phyloP scores from a whole-genome alignment of 2,797 vertebrate species.

The Dendrocincla tyrannina region DNA sequence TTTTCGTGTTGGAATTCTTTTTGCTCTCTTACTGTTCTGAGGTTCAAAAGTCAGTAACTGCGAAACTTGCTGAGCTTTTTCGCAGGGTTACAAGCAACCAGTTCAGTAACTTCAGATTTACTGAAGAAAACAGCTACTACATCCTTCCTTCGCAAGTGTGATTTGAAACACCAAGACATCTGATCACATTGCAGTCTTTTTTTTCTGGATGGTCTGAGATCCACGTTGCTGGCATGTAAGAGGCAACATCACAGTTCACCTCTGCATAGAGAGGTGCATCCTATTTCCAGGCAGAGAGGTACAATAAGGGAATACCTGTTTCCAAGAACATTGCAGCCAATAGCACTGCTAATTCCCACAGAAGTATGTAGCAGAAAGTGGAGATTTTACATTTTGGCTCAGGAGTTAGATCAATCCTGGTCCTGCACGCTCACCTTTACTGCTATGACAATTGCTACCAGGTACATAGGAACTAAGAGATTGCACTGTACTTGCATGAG shows the following conservation, averaged over 20 bases:
- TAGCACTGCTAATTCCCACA: background rate
- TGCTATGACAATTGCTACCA: background rate
- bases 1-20: background rate
- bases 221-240: background rate
- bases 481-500: background rate
- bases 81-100: background rate
- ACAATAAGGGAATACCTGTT: background rate
- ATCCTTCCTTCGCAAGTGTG: background rate
- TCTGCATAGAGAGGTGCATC: background rate
- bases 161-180: background rate
- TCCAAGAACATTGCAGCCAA: background rate
- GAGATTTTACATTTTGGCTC: background rate
- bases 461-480: background rate
- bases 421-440: background rate
- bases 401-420: background rate
- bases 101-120: background rate
- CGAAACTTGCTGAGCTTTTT: background rate
- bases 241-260: background rate
- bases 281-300: background rate
- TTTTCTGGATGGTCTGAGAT: background rate
- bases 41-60: background rate
- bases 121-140: background rate
- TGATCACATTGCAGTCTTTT: background rate
- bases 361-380: rapidly evolving
- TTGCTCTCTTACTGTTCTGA: background rate